These are phyloP conservation scores for Asobara japonica DNA, from an alignment of 1,140 invertebrate species.

Conservation along the genomic window DNA sequence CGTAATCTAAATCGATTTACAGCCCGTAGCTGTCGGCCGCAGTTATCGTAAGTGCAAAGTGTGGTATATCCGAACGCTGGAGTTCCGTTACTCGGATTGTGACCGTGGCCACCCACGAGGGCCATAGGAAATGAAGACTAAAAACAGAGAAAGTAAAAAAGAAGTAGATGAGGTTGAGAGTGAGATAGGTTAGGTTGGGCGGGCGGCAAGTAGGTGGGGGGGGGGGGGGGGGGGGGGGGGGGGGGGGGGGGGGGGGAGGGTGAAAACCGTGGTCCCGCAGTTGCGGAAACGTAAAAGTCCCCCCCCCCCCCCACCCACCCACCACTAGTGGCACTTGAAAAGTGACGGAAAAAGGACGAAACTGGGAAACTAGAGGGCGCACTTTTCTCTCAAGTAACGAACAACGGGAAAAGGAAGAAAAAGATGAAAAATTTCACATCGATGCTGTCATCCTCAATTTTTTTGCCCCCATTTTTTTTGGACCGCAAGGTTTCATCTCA, in stretches of 20 bases:
- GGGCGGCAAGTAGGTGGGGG: too few relatives aligned
- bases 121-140: neutral
- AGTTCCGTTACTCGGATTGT: slow-evolving; percentile 24
- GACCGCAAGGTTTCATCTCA: too few relatives aligned
- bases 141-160: slow-evolving; percentile 2
- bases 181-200: too few relatives aligned
- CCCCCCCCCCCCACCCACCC: slow-evolving; percentile 18
- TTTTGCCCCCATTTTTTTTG: too few relatives aligned
- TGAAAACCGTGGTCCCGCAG: slow-evolving; percentile 21
- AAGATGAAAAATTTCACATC: neutral
- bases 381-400: neutral
- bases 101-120: slow-evolving; percentile 32
- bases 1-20: slow-evolving; percentile 34
- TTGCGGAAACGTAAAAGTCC: slow-evolving; percentile 28
- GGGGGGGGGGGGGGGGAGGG: neutral
- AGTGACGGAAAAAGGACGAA: slow-evolving; percentile 26
- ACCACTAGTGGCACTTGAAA: slow-evolving; percentile 27
- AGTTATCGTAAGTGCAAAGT: slow-evolving; percentile 39
- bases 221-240: neutral
- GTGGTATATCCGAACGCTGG: slow-evolving; percentile 31
- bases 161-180: slow-evolving; percentile 4
- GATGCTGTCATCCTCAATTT: too few relatives aligned
- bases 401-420: neutral
- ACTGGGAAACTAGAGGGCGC: neutral
- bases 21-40: slow-evolving; percentile 22